Conservation (phyloP, 1,140 invertebrate species). For the Cydia amplana region DNA sequence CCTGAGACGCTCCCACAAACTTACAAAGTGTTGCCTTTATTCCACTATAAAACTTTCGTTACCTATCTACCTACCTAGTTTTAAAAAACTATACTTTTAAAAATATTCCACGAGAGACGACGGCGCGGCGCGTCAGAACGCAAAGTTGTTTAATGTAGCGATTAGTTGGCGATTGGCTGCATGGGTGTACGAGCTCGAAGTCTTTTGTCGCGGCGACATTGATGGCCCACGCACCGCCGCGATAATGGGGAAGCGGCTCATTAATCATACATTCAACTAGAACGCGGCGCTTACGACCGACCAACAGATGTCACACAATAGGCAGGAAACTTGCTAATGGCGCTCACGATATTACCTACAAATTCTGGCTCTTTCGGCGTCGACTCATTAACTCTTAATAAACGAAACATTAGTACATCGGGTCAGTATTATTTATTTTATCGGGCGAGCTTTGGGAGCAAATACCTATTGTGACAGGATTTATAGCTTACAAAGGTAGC, state of each 20-base stretch:
- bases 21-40: no score
- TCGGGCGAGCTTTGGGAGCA: not conserved
- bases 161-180: constrained; percentile 22
- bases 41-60: no score
- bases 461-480: not conserved
- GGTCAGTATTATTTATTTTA: not conserved
- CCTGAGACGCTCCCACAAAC: no score
- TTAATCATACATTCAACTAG: constrained; percentile 75
- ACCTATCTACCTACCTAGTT: not conserved
- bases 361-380: constrained; percentile 41
- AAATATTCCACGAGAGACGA: constrained; percentile 33
- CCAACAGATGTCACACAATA: constrained; percentile 54
- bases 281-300: constrained; percentile 37
- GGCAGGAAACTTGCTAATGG: constrained; percentile 66
- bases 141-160: constrained; percentile 24
- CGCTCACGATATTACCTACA: constrained; percentile 54
- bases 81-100: not conserved
- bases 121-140: not conserved
- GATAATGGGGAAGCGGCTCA: constrained; percentile 55
- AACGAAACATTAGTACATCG: constrained; percentile 38
- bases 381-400: constrained; percentile 19
- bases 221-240: constrained; percentile 60
- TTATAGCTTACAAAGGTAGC: not conserved
- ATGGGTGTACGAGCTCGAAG: constrained; percentile 44
- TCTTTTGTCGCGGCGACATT: constrained; percentile 61